These are phyloP conservation scores for Scomber japonicus DNA, from an alignment of 2,113 vertebrate species.

Conservation along the genomic window DNA sequence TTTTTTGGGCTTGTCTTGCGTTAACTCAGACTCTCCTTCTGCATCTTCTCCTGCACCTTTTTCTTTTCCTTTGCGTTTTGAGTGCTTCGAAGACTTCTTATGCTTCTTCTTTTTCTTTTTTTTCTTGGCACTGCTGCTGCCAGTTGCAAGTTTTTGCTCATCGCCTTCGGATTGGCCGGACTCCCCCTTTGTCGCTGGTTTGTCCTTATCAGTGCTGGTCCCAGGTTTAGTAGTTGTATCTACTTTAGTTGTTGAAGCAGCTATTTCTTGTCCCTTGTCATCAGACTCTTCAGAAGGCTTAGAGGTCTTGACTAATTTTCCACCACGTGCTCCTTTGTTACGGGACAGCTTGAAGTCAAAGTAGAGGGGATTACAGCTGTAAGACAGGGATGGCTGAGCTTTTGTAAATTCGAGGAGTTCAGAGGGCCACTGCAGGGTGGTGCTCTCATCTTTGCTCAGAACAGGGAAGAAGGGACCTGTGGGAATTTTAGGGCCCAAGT, in stretches of 20 bases:
- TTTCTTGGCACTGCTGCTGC: constrained; percentile 80
- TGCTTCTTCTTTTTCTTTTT: constrained; percentile 98
- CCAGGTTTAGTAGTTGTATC: constrained; percentile 47
- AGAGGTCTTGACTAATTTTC: constrained; percentile 75
- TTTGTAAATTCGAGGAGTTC: constrained; percentile 96
- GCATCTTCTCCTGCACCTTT: constrained; percentile 82
- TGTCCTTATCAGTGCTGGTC: constrained; percentile 70
- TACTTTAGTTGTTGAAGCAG: constrained; percentile 69
- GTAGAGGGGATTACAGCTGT: constrained; percentile 98
- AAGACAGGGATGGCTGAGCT: constrained; percentile 93
- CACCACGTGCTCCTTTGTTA: constrained; percentile 88
- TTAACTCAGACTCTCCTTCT: constrained; percentile 81
- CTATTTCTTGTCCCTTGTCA: constrained; percentile 72
- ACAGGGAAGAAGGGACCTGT: constrained; percentile 95
- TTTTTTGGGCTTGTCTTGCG: constrained; percentile 91
- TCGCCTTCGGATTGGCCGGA: constrained; percentile 53
- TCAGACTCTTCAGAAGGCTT: constrained; percentile 68
- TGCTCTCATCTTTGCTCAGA: constrained; percentile 97
- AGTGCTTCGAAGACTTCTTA: constrained; percentile 95
- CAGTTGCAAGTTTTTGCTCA: constrained; percentile 69
- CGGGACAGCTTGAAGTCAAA: constrained; percentile 98
- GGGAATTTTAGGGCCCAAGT: constrained; percentile 89
- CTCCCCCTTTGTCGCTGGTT: constrained; percentile 56
- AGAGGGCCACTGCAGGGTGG: constrained; percentile 97
- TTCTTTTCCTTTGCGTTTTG: constrained; percentile 89